Evolutionary conservation across 2,888 invertebrate species (phyloP).

Genomic region (Diarsia dahlii): DNA sequence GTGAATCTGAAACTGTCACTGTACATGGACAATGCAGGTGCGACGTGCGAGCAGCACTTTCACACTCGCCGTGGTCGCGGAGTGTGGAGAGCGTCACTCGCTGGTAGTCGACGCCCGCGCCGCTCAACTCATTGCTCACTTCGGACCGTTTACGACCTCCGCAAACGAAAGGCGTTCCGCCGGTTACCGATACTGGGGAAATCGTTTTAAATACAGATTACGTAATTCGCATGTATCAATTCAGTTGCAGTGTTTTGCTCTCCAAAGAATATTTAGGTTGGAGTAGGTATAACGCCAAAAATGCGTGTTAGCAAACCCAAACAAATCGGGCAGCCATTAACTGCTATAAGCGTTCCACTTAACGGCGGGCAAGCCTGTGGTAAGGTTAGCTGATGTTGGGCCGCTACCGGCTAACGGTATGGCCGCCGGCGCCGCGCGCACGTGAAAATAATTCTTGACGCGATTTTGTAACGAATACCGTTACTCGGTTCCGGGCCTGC

Average conservation of each 20-base stretch:
- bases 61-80: slow-evolving; percentile 77
- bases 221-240: slow-evolving; percentile 65
- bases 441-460: slow-evolving; percentile 91
- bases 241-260: slow-evolving; percentile 45
- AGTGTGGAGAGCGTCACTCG: slow-evolving; percentile 53
- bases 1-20: slow-evolving; percentile 81
- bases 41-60: slow-evolving; percentile 84
- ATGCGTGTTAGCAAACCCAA: slow-evolving; percentile 24
- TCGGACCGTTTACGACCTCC: slow-evolving; percentile 73
- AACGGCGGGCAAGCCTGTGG: slow-evolving; percentile 73
- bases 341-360: slow-evolving; percentile 79
- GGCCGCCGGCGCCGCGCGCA: slow-evolving; percentile 82
- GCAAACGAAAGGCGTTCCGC: slow-evolving; percentile 73
- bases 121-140: slow-evolving; percentile 64
- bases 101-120: slow-evolving; percentile 46
- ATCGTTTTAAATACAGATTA: slow-evolving; percentile 73
- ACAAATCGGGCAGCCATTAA: slow-evolving; percentile 63
- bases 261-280: slow-evolving; percentile 12
- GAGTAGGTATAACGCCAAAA: neutral
- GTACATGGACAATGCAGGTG: slow-evolving; percentile 79
- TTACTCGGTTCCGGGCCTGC: slow-evolving; percentile 89
- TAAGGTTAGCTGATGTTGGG: slow-evolving; percentile 76
- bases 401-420: slow-evolving; percentile 84
- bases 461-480: slow-evolving; percentile 90
- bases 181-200: slow-evolving; percentile 70